Base-by-base conservation (phyloP, 2,113 vertebrate genomes). In the Apteryx owenii region DNA sequence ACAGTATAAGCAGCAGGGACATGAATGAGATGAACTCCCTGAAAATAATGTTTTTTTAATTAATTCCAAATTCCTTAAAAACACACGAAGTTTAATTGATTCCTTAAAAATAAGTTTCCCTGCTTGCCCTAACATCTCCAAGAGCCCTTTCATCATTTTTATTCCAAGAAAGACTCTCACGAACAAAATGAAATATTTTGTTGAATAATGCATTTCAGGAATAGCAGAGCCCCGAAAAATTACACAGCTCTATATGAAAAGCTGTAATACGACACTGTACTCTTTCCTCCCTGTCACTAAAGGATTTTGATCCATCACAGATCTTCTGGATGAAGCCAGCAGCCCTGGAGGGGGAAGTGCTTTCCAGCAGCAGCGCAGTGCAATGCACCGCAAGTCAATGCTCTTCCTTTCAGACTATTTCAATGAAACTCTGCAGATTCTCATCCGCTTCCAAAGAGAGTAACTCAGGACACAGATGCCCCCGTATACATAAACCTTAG, bases 391-490 rank as follows among this genome's bases (percentile, higher is more conserved):
- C 61, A 64, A 31, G 66, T 80, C 88, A 93, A 23, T 77, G 68
- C 50, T 85, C 81, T 89, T 82, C 70, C 73, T 89, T 92, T 95
- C 44, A 70, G 66, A 48, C 20, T 44, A 40, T 26, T 69, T 95
- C 78, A 91, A 2, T 23, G 58, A 91, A 87, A 70, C 66, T 66
- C 61, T 44, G 44, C 33, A 48, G 44, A 70, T 95, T 83, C 53
- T 91, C 44, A 19, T 92, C 53, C 77, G 48, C 46, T 93, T 95
- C 89, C 89, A 96, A 88, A 88, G 53, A 79, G 94, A 95, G 89
- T 93, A 96, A 94, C 53, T 97, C 93, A 89, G 95, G 94, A 94
- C 97, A 96, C 9, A 3, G 58, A 93, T 94, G 66, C 40, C 89
- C 53, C 66, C 87, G 92, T 71, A 90, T 10, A 56, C 4, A 36